Conservation (phyloP, 2,113 vertebrate species). For the Grantiella picta region DNA sequence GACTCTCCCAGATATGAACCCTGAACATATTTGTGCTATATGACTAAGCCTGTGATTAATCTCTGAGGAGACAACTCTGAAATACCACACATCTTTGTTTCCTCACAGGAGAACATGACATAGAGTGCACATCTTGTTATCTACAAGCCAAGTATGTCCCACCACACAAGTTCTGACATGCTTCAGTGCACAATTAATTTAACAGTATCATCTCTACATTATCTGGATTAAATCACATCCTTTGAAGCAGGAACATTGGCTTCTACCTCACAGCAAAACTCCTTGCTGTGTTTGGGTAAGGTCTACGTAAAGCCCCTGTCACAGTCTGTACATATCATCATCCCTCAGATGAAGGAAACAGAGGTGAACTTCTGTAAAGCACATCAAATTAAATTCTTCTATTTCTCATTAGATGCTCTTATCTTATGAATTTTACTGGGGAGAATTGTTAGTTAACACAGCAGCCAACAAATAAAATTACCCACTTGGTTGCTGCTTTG, state of each 20-base stretch:
- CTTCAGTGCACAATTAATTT: not conserved
- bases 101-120: not conserved
- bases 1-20: not conserved
- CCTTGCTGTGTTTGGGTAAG: not conserved
- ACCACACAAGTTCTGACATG: not conserved
- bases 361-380: not conserved
- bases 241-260: not conserved
- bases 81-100: constrained; percentile 15
- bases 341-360: not conserved
- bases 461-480: not conserved
- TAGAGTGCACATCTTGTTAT: not conserved
- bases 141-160: not conserved
- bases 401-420: not conserved
- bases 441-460: not conserved
- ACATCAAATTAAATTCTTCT: not conserved
- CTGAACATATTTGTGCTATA: not conserved
- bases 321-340: not conserved
- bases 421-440: not conserved
- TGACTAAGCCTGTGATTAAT: constrained; percentile 60
- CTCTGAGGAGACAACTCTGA: constrained; percentile 20
- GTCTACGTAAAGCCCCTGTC: not conserved
- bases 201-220: not conserved
- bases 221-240: not conserved
- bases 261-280: not conserved
- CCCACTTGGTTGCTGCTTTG: not conserved